phyloP scores from a whole-genome alignment of 2,888 invertebrate species.

The Phyllotreta striolata region DNA sequence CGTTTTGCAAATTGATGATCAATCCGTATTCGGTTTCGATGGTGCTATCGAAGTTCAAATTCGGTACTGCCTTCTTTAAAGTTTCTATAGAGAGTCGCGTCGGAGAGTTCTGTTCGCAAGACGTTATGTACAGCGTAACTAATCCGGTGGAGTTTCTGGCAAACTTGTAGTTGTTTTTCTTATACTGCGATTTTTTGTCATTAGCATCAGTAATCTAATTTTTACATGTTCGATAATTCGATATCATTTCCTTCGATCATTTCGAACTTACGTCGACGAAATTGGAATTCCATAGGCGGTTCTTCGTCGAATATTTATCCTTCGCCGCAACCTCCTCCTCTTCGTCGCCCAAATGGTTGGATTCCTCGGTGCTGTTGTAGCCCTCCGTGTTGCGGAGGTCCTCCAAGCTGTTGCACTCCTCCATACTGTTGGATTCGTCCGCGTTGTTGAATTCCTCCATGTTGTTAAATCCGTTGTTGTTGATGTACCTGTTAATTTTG shows the following conservation, averaged over 20 bases:
- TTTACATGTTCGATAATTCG: neutral
- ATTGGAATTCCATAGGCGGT: neutral
- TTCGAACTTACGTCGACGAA: constrained; percentile 8
- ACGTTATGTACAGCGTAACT: constrained; percentile 38
- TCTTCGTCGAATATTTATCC: constrained; percentile 5
- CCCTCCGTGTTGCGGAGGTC: neutral
- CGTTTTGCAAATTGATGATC: constrained; percentile 58
- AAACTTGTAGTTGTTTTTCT: constrained; percentile 30
- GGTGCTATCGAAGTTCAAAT: constrained; percentile 39
- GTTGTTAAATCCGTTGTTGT: constrained; percentile 2
- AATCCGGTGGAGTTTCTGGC: constrained; percentile 30
- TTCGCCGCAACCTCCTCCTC: neutral
- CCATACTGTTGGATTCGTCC: constrained; percentile 9
- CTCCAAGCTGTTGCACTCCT: constrained; percentile 3
- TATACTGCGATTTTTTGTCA: constrained; percentile 20
- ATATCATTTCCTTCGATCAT: constrained; percentile 3
- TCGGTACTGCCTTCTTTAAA: constrained; percentile 39
- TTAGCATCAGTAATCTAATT: constrained; percentile 27
- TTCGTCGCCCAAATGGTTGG: constrained; percentile 2
- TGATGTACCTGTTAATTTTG: constrained; percentile 1
- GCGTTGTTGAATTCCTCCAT: constrained; percentile 9
- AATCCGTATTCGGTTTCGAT: constrained; percentile 56
- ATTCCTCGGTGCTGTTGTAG: constrained; percentile 3
- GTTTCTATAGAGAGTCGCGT: constrained; percentile 33
- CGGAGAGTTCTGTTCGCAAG: constrained; percentile 34